These are phyloP conservation scores for Pseudomyrmex concolor DNA, from an alignment of 1,140 invertebrate species.

Conservation along the genomic window DNA sequence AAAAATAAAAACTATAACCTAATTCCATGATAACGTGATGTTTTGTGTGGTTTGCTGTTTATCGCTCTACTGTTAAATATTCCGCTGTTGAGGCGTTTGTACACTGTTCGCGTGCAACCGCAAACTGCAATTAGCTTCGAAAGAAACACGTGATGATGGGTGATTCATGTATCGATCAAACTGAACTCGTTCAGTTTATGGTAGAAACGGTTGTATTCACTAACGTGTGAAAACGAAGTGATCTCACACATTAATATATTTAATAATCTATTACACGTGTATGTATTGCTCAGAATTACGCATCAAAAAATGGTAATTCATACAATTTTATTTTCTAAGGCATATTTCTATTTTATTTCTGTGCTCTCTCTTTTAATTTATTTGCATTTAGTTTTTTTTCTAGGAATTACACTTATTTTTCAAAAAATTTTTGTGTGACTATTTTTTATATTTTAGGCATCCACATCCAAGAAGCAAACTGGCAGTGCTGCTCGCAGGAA, in stretches of 20 bases:
- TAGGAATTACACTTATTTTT: slow-evolving; percentile 8
- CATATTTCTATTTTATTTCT: not conserved
- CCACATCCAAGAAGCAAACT: slow-evolving; percentile 76
- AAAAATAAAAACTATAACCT: too few relatives aligned
- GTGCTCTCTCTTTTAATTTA: not conserved
- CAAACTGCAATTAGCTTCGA: not conserved
- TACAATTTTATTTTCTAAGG: not conserved
- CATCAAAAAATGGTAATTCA: slow-evolving; percentile 34
- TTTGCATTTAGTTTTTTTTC: not conserved
- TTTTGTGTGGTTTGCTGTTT: not conserved
- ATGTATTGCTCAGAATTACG: not conserved
- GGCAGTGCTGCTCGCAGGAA: slow-evolving; percentile 85
- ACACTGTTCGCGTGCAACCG: not conserved
- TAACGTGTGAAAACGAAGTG: too few relatives aligned
- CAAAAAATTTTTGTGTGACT: too few relatives aligned
- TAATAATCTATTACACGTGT: too few relatives aligned
- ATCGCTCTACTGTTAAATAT: not conserved
- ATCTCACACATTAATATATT: too few relatives aligned
- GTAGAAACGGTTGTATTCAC: not conserved
- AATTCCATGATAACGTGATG: not conserved
- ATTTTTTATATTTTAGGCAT: slow-evolving; percentile 64
- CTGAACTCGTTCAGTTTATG: not conserved
- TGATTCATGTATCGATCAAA: slow-evolving; percentile 40
- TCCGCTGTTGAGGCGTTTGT: not conserved
- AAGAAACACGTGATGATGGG: not conserved